Evolutionary conservation across 2,888 invertebrate genomes (phyloP).

Genomic region (Tetramorium bicarinatum): DNA sequence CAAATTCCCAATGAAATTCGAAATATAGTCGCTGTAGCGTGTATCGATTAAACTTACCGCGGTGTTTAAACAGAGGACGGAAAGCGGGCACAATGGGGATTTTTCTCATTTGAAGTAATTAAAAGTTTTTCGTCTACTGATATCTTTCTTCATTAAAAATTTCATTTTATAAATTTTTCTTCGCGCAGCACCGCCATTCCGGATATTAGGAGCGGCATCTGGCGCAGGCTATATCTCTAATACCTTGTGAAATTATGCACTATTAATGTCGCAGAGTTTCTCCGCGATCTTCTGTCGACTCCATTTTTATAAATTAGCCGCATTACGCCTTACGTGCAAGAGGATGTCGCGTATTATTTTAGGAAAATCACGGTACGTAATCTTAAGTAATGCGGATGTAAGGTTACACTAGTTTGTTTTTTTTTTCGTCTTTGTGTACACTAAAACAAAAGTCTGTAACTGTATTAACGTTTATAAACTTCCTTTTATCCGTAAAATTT

Average conservation of each 20-base stretch:
- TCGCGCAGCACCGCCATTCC: not conserved
- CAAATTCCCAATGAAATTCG: not conserved
- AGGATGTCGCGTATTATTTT: slow-evolving; percentile 16
- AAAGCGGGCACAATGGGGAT: slow-evolving; percentile 11
- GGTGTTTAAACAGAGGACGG: not conserved
- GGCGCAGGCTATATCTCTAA: slow-evolving; percentile 34
- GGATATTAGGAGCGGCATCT: slow-evolving; percentile 49
- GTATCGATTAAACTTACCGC: slow-evolving; percentile 36
- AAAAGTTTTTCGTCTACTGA: slow-evolving; percentile 44
- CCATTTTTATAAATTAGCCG: slow-evolving; percentile 45
- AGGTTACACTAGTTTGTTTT: not conserved
- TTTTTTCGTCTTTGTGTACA: not conserved
- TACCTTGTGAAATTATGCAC: slow-evolving; percentile 48
- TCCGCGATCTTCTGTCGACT: not conserved
- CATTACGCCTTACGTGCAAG: slow-evolving; percentile 27
- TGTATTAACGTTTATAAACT: not conserved
- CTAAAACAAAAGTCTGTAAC: not conserved
- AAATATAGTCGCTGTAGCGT: not conserved
- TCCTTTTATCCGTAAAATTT: not conserved
- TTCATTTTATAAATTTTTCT: slow-evolving; percentile 46
- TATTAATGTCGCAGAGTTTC: slow-evolving; percentile 49
- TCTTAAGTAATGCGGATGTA: not conserved
- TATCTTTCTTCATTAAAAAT: slow-evolving; percentile 51
- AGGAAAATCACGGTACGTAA: not conserved
- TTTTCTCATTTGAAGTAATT: slow-evolving; percentile 53